A percentile compares a stretch with the other conserved stretches of the same genome.
Conservation (phyloP, 1,140 invertebrate genomes). For the Cataglyphis hispanica region DNA sequence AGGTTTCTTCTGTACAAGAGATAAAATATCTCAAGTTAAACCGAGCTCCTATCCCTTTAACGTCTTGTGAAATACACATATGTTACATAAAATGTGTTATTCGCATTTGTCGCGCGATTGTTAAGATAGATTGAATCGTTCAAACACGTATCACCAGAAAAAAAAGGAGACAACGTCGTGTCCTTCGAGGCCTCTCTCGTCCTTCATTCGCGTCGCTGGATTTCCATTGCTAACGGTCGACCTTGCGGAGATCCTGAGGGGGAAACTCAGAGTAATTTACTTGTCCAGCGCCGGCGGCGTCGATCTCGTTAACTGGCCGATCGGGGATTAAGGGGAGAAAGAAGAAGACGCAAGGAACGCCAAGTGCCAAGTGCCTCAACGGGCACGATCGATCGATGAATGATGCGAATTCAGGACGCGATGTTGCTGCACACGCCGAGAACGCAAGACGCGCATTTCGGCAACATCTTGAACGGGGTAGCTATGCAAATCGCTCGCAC, state of each 20-base stretch:
- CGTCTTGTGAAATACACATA: neutral
- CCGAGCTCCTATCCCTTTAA: neutral
- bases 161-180: constrained; percentile 3
- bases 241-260: constrained; percentile 76
- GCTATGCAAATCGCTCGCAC: constrained; percentile 81
- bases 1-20: neutral
- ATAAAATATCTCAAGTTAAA: constrained; percentile 10
- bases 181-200: constrained; percentile 53
- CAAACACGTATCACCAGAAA: neutral
- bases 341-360: constrained; percentile 24
- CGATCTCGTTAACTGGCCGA: constrained; percentile 73
- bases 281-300: constrained; percentile 82
- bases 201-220: constrained; percentile 60
- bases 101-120: constrained; percentile 14
- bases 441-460: constrained; percentile 41
- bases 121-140: neutral
- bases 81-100: neutral
- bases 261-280: constrained; percentile 83
- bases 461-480: constrained; percentile 37
- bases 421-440: constrained; percentile 38
- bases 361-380: constrained; percentile 56
- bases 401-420: constrained; percentile 63
- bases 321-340: constrained; percentile 69
- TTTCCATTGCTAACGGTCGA: constrained; percentile 79
- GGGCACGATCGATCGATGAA: constrained; percentile 69